Conservation (phyloP, 1,140 invertebrate genomes). For the Bombus waltoni region DNA sequence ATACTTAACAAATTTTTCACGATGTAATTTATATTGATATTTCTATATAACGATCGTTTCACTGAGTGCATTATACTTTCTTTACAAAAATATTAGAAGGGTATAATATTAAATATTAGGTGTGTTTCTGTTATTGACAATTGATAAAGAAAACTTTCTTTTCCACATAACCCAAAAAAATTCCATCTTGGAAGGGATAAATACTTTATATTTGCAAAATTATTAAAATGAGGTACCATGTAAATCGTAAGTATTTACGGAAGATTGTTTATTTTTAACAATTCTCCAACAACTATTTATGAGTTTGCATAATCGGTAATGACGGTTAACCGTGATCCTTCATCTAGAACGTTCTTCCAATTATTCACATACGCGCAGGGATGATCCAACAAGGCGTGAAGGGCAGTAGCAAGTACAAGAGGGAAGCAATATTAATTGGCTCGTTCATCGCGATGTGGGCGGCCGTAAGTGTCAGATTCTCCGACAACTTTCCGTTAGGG, state of each 20-base stretch:
- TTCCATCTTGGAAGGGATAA: not conserved
- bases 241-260: not conserved
- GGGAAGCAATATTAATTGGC: conserved; percentile 71
- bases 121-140: not conserved
- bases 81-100: not conserved
- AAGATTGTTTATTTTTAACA: not conserved
- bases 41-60: too few species aligned
- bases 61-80: not conserved
- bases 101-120: too few species aligned
- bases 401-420: conserved; percentile 53
- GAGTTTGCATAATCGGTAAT: conserved; percentile 51
- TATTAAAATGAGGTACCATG: too few species aligned
- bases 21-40: too few species aligned
- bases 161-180: not conserved
- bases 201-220: not conserved
- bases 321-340: conserved; percentile 37
- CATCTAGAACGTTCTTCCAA: conserved; percentile 47
- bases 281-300: not conserved
- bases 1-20: too few species aligned
- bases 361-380: conserved; percentile 61
- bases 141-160: not conserved
- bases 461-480: conserved; percentile 63
- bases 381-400: conserved; percentile 61
- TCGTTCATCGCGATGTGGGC: conserved; percentile 68
- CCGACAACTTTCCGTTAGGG: conserved; percentile 59